Percentiles rank a stretch among this genome's conserved stretches.
Evolutionary conservation across 2,797 vertebrate genomes (phyloP).

Genomic region (Uromys caudimaculatus): DNA sequence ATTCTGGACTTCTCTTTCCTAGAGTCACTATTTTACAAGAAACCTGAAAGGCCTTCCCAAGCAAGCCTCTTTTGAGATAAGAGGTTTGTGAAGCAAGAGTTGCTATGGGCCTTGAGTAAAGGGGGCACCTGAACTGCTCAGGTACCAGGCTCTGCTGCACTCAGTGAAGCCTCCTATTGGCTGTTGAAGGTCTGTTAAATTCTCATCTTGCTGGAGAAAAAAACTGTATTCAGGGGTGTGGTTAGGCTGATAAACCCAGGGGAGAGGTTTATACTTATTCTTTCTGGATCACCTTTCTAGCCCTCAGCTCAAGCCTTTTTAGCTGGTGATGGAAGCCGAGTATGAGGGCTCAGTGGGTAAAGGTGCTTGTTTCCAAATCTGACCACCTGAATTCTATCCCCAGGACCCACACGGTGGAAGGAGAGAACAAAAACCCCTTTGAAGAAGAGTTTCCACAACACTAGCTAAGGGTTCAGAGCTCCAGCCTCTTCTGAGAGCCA

Average conservation of each 20-base stretch:
- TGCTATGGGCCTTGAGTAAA: not conserved
- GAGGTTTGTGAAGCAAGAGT: not conserved
- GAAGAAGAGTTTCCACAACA: not conserved
- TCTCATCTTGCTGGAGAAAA: not conserved
- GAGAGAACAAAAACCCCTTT: not conserved
- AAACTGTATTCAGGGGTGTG: not conserved
- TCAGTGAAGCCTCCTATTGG: not conserved
- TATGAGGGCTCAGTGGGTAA: too few relatives aligned
- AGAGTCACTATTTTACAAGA: slow-evolving; percentile 1
- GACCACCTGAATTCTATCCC: not conserved
- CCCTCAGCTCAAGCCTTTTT: not conserved
- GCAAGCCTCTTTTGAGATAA: not conserved
- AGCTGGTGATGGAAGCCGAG: not conserved
- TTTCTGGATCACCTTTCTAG: not conserved
- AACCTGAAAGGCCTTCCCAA: slow-evolving; percentile 19
- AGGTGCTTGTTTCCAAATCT: not conserved
- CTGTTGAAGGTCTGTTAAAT: not conserved
- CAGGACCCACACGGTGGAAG: not conserved
- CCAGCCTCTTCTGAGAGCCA: not conserved
- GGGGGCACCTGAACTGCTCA: not conserved
- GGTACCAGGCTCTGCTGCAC: not conserved
- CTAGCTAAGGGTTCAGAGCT: not conserved
- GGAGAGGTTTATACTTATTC: not conserved
- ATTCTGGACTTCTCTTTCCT: not conserved
- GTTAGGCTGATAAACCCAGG: not conserved